Evolutionary conservation across 2,113 vertebrate genomes (phyloP), one percentile per base, ranked within the genome.

Genomic region (Sceloporus tristichus): DNA sequence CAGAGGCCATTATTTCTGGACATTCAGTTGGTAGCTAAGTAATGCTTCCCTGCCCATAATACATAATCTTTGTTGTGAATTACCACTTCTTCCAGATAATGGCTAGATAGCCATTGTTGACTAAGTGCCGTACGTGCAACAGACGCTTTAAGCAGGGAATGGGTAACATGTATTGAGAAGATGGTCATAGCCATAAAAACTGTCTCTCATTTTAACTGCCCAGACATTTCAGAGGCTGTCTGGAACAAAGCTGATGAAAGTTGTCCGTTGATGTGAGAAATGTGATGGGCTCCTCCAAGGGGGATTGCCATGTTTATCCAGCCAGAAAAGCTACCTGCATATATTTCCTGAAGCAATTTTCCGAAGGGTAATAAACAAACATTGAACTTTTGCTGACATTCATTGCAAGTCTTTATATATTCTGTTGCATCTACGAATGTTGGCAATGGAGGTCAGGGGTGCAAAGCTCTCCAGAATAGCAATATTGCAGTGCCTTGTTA

Each of bases 271-370:
- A 4, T 0, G 1, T 85, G 82, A 90, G 87, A 21, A 73, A 91
- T 83, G 80, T 66, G 62, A 54, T 70, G 87, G 80, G 80, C 74
- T 78, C n/a, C 87, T 83, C 59, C 73, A 40, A 88, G 87, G 76
- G 79, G 75, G 71, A 88, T 88, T 80, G 86, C 87, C 56, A 29
- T 48, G 75, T 71, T 90, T 54, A 85, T 77, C 88, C 85, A 40
- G 42, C 88, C 79, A 87, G 79, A 86, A 73, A 88, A 94, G 71
- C 84, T 93, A 87, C 87, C 62, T 25, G 84, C 71, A 88, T 93
- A 92, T 94, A 91, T 96, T 92, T 92, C 23, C 56, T 53, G 27
- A 40, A 93, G 89, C 82, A 92, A 91, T 95, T 91, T 93, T 79
- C 83, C 80, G 59, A 84, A 78, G 75, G 14, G 13, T 85, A 84